Percentiles rank a stretch among this genome's conserved stretches.
These are phyloP conservation scores for Synanthedon vespiformis DNA, from an alignment of 2,888 invertebrate species.

Conservation along the genomic window DNA sequence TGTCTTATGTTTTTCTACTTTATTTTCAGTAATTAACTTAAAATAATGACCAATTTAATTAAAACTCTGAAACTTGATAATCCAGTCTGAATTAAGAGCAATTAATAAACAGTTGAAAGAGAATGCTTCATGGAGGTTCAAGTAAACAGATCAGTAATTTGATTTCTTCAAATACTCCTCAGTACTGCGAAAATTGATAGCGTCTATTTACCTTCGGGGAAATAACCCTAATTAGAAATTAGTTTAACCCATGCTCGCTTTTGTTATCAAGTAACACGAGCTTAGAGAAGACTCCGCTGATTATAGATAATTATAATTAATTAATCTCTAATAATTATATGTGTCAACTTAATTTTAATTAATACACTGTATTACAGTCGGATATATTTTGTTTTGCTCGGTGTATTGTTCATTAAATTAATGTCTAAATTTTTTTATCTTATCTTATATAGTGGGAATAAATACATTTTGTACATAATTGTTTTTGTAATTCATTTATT, in stretches of 20 bases:
- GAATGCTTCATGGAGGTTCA: conserved; percentile 5
- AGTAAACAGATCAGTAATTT: conserved; percentile 5
- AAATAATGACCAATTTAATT: no score
- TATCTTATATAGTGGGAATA: no score
- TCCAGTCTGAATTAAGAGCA: not conserved
- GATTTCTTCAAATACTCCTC: conserved; percentile 6
- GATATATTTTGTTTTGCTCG: no score
- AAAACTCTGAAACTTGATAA: no score
- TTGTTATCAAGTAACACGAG: conserved; percentile 5
- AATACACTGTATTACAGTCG: no score
- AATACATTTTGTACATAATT: no score
- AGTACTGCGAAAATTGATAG: conserved; percentile 4
- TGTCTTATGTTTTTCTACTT: no score
- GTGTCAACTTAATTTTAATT: not conserved
- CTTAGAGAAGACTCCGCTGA: conserved; percentile 6
- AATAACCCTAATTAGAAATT: conserved; percentile 2
- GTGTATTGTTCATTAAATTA: no score
- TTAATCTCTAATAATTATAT: conserved; percentile 1
- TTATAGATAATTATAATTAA: conserved; percentile 5
- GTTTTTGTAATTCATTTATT: no score
- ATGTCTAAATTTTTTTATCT: no score
- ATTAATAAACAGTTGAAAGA: conserved; percentile 1
- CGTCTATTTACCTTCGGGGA: conserved; percentile 3
- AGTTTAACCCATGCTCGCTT: conserved; percentile 1
- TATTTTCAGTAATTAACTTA: no score